Evolutionary conservation across 2,113 vertebrate genomes (phyloP), one percentile per base, ranked within the genome.

Genomic region (Spea bombifrons): DNA sequence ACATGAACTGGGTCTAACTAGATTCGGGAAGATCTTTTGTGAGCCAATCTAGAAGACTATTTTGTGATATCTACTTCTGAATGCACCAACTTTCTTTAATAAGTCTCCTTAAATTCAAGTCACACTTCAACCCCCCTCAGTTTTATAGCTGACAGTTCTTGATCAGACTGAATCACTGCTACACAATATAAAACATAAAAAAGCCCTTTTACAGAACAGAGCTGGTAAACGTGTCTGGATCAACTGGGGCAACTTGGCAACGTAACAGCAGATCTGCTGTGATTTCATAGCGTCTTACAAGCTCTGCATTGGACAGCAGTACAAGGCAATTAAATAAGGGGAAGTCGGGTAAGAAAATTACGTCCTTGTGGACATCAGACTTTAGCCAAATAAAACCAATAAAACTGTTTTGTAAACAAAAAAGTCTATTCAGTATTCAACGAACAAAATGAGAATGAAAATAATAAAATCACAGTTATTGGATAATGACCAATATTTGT

Each of bases 331-430:
- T 44, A 78, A 43, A 71, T 61, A 71, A 47, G 76, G 78, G 66
- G 76, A 82, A 45, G 16, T 57, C 16, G 12, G 3, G 0, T 0
- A 2, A 46, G 55, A 59, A 73, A 61, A 44, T 17, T 30, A 13
- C 7, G 66, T 70, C 57, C 66, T 71, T 48, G 48, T 46, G 47
- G 45, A 61, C 16, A 68, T 50, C 50, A 7, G 10, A 46, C 17
- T 53, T 47, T 74, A 59, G 78, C 78, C 78, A 80, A 78, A 74
- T 61, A 49, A 80, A 80, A 59, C 71, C 50, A 61, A 73, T 80
- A 73, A 57, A 80, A 63, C 63, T 73, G 45, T 80, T 80, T 80
- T 55, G 76, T 79, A 68, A 80, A 68, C 65, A 80, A 73, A 80
- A 30, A 71, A 44, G 52, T 15, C 52, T 30, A 74, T 80, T 80